Conservation (phyloP, 2,797 vertebrate species). For the Hypotaenidia philippensis region DNA sequence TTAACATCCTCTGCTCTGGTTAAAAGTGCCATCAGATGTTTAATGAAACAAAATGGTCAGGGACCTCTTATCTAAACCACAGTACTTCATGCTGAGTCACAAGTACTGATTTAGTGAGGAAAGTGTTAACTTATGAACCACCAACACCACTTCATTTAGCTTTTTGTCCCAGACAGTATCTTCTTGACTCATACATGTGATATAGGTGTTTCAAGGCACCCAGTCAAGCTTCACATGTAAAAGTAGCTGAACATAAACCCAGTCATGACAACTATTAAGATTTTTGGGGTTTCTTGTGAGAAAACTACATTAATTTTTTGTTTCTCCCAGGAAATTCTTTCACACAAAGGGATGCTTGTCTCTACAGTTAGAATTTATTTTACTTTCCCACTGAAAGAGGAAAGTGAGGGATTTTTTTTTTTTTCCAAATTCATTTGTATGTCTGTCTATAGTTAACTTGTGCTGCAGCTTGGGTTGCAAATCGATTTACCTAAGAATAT, state of each 20-base stretch:
- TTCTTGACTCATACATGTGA: not conserved
- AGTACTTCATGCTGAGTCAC: not conserved
- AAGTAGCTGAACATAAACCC: not conserved
- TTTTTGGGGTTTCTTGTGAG: not conserved
- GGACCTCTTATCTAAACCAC: not conserved
- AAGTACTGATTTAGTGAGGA: not conserved
- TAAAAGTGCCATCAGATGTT: constrained; percentile 11
- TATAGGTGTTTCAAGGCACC: not conserved
- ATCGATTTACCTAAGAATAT: not conserved
- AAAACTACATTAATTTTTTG: not conserved
- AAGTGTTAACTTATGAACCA: not conserved
- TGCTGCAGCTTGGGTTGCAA: not conserved
- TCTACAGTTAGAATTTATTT: not conserved
- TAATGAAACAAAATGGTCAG: constrained; percentile 39
- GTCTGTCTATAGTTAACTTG: not conserved
- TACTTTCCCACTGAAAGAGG: not conserved
- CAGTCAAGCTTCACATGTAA: not conserved
- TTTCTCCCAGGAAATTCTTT: not conserved
- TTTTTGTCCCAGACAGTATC: not conserved
- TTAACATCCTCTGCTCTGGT: constrained; percentile 12
- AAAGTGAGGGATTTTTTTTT: rapidly evolving
- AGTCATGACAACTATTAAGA: not conserved
- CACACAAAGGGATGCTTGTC: rapidly evolving
- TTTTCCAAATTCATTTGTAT: not conserved
- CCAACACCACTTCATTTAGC: not conserved